Evolutionary conservation across 1,140 invertebrate species (phyloP).

Genomic region (Glomeris maerens): DNA sequence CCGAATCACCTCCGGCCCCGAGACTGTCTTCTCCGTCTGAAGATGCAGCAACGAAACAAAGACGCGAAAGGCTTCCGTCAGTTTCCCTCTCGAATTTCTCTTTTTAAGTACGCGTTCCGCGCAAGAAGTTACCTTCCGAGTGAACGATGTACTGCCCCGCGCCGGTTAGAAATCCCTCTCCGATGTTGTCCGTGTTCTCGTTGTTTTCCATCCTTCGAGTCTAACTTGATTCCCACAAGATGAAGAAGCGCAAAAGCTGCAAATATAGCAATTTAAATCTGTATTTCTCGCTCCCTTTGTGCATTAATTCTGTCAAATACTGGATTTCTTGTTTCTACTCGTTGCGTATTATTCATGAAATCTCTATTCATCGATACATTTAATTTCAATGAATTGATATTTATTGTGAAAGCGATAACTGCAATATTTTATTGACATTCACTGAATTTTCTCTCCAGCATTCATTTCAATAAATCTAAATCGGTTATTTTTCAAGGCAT

Average conservation of each 20-base stretch:
- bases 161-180: constrained; percentile 23
- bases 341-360: not conserved
- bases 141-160: constrained; percentile 26
- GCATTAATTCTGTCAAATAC: not conserved
- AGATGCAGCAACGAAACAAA: constrained; percentile 12
- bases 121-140: constrained; percentile 23
- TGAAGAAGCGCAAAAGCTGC: too few relatives aligned
- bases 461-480: too few relatives aligned
- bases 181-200: constrained; percentile 25
- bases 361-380: not conserved
- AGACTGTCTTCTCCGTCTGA: constrained; percentile 27
- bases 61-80: too few relatives aligned
- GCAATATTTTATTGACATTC: too few relatives aligned
- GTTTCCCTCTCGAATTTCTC: constrained; percentile 19
- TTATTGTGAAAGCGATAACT: too few relatives aligned
- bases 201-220: constrained; percentile 20
- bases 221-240: constrained; percentile 3
- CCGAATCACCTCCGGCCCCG: constrained; percentile 25
- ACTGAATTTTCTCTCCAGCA: too few relatives aligned
- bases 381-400: not conserved
- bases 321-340: not conserved
- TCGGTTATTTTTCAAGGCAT: too few relatives aligned
- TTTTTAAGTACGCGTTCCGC: not conserved
- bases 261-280: not conserved
- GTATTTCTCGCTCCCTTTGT: not conserved